phyloP scores from a whole-genome alignment of 2,888 invertebrate species.

The Amiota minor region DNA sequence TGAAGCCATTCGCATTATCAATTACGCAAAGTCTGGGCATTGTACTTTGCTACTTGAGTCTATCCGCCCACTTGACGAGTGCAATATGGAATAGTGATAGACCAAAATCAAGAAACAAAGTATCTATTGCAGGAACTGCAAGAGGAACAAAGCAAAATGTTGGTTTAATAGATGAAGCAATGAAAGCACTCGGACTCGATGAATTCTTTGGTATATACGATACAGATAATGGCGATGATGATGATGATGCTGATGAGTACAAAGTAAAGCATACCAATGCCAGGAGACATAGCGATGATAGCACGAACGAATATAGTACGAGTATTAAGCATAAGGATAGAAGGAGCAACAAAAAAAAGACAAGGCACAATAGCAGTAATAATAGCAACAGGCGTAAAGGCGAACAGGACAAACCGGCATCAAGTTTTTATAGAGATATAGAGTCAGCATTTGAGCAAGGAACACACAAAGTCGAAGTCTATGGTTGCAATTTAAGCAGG shows the following conservation, averaged over 20 bases:
- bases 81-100: not conserved
- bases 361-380: not conserved
- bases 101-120: not conserved
- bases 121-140: not conserved
- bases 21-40: not conserved
- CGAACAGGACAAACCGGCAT: not conserved
- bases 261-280: not conserved
- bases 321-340: not conserved
- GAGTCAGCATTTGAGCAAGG: constrained; percentile 49
- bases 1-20: not conserved
- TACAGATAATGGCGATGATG: not conserved
- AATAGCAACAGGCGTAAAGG: not conserved
- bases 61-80: not conserved
- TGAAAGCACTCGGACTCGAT: not conserved
- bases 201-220: constrained; percentile 17
- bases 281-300: not conserved
- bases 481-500: constrained; percentile 54
- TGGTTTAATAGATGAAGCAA: constrained; percentile 13
- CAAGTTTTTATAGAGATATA: constrained; percentile 44
- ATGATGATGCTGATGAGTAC: not conserved
- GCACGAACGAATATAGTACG: not conserved
- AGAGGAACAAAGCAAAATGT: not conserved
- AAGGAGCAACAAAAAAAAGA: not conserved
- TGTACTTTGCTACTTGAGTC: constrained; percentile 8
- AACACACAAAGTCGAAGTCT: constrained; percentile 47